Base-by-base conservation (phyloP, 2,888 invertebrate genomes). In the Tetramorium bicarinatum region DNA sequence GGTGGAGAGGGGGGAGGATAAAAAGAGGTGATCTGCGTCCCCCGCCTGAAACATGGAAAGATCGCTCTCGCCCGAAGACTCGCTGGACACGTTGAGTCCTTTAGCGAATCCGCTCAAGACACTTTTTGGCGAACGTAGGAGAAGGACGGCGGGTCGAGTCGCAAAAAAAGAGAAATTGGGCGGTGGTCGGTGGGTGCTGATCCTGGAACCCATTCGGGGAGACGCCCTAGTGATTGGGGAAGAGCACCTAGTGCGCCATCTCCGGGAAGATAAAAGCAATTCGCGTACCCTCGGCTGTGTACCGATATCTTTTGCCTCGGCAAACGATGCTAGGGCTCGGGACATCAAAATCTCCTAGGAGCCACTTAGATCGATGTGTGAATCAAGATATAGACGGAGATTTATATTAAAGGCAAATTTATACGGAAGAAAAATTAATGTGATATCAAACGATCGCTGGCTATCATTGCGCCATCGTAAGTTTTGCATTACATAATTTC, bases 181-280 rank as follows among this genome's bases (percentile, higher is more conserved):
- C 90, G 91, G 91, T 88, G 92, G 91, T 92, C 82, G 38, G 61
- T 15, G 71, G 62, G 52, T 71, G 75, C 56, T 41, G 56, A 72
- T 4, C 61, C 38, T 54, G 54, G 80, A 86, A 88, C 81, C 87
- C 86, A 88, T 87, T 82, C 79, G 84, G 91, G 91, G 90, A 92
- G 91, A 92, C 92, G 92, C 93, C 92, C 92, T 91, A 87, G 86
- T 85, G 88, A 91, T 93, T 91, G 89, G 83, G 76, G 91, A 91
- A 92, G 89, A 92, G 93, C 93, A 94, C 94, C 92, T 90, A 89
- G 90, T 86, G 94, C 94, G 94, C 94, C 94, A 95, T 94, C 94
- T 95, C 90, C 92, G 87, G 87, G 92, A 79, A 87, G 91, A 91
- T 91, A 88, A 87, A 83, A 88, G 90, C 89, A 93, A 93, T 92